Evolutionary conservation across 2,113 vertebrate genomes (phyloP).

Genomic region (Otocyon megalotis): DNA sequence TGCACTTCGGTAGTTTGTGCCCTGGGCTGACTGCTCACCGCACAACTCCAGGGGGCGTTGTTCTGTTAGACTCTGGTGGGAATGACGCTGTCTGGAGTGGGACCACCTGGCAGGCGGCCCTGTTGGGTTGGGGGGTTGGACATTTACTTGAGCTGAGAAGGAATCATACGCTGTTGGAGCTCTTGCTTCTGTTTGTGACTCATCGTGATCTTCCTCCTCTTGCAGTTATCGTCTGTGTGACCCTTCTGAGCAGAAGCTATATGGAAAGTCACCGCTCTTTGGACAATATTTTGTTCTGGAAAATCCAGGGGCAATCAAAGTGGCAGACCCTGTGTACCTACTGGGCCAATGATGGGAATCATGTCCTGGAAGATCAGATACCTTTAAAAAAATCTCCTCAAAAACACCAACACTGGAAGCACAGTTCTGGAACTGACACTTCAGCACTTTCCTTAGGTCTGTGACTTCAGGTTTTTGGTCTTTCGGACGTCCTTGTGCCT

Average conservation of each 20-base stretch:
- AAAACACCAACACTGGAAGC: not conserved
- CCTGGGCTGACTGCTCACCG: accelerated
- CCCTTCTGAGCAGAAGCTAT: conserved; percentile 88
- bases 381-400: not conserved
- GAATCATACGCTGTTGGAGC: accelerated
- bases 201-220: not conserved
- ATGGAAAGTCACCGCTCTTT: conserved; percentile 90
- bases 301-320: conserved; percentile 88
- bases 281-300: conserved; percentile 91
- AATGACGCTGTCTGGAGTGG: accelerated
- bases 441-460: not conserved
- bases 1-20: not conserved
- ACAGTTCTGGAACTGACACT: not conserved
- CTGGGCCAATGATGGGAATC: conserved; percentile 78
- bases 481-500: not conserved
- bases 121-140: not conserved
- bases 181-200: not conserved
- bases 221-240: conserved; percentile 93
- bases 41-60: not conserved
- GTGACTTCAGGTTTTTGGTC: not conserved
- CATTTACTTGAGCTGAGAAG: accelerated
- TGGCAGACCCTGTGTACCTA: conserved; percentile 93
- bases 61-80: not conserved
- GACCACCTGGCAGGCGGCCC: accelerated
- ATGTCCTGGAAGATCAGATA: not conserved